Conservation (phyloP, 2,797 vertebrate species). For the Sebastes itinus region DNA sequence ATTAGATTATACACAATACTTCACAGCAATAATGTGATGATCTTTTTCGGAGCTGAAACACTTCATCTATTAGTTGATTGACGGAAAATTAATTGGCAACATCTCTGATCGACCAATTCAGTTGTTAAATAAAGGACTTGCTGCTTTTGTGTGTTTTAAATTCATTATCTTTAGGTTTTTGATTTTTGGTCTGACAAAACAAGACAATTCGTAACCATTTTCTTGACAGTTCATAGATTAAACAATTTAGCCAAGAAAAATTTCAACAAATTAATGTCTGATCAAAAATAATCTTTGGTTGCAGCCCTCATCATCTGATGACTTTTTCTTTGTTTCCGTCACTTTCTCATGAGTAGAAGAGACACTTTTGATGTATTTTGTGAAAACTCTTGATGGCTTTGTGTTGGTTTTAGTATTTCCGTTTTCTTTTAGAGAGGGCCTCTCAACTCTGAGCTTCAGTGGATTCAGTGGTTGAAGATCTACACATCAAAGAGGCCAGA, state of each 20-base stretch:
- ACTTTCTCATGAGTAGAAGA: not conserved
- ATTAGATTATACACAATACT: not conserved
- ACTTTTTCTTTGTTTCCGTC: not conserved
- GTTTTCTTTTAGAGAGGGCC: constrained; percentile 11
- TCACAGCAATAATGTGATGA: not conserved
- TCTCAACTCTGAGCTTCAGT: constrained; percentile 5
- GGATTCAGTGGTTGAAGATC: constrained; percentile 54
- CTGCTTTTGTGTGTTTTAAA: not conserved
- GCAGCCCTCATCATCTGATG: not conserved
- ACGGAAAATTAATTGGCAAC: not conserved
- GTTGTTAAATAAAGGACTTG: not conserved
- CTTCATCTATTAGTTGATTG: not conserved
- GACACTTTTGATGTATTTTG: not conserved
- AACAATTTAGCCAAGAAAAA: not conserved
- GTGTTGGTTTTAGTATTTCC: constrained; percentile 21
- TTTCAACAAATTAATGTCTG: not conserved
- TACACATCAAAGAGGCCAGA: constrained; percentile 61
- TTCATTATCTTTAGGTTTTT: no score
- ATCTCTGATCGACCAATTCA: not conserved
- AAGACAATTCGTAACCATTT: not conserved
- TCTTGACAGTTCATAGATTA: not conserved
- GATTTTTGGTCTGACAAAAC: not conserved
- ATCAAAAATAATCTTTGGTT: not conserved
- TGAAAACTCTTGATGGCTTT: not conserved
- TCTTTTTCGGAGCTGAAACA: not conserved